phyloP scores from a whole-genome alignment of 2,888 invertebrate species.

The Monopis laevigella region DNA sequence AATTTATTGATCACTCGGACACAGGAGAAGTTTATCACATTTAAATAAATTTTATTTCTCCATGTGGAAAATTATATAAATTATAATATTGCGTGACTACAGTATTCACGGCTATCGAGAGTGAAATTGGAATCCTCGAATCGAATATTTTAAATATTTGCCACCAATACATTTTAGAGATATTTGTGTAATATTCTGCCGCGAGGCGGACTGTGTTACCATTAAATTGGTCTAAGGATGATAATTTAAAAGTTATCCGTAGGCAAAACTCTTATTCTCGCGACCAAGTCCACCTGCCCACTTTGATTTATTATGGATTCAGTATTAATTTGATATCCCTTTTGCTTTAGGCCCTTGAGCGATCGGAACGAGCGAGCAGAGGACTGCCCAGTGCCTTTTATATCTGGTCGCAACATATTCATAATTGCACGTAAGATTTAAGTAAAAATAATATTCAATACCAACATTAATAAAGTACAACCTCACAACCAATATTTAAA shows the following conservation, averaged over 20 bases:
- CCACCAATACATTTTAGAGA: slow-evolving; percentile 12
- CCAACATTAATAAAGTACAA: no score
- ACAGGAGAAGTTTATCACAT: no score
- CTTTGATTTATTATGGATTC: slow-evolving; percentile 67
- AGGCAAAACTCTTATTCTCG: slow-evolving; percentile 55
- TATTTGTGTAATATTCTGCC: slow-evolving; percentile 19
- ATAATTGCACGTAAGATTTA: slow-evolving; percentile 59
- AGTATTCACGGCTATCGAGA: slow-evolving; percentile 21
- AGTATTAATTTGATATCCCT: slow-evolving; percentile 68
- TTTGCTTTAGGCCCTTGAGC: slow-evolving; percentile 62
- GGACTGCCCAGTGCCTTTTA: slow-evolving; percentile 53
- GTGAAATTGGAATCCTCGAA: slow-evolving; percentile 21
- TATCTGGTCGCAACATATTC: slow-evolving; percentile 55
- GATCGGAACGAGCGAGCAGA: slow-evolving; percentile 46
- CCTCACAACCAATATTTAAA: no score
- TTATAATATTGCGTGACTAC: slow-evolving; percentile 28
- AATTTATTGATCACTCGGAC: no score
- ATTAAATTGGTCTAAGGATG: slow-evolving; percentile 31
- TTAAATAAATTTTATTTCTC: no score
- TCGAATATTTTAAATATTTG: slow-evolving; percentile 11
- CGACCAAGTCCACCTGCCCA: slow-evolving; percentile 59
- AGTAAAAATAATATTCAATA: slow-evolving; percentile 50
- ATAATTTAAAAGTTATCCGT: slow-evolving; percentile 60
- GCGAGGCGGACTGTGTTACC: slow-evolving; percentile 3
- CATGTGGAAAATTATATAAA: slow-evolving; percentile 3